Evolutionary conservation across 2,113 vertebrate species (phyloP).

Genomic region (Pachycephala philippinensis): DNA sequence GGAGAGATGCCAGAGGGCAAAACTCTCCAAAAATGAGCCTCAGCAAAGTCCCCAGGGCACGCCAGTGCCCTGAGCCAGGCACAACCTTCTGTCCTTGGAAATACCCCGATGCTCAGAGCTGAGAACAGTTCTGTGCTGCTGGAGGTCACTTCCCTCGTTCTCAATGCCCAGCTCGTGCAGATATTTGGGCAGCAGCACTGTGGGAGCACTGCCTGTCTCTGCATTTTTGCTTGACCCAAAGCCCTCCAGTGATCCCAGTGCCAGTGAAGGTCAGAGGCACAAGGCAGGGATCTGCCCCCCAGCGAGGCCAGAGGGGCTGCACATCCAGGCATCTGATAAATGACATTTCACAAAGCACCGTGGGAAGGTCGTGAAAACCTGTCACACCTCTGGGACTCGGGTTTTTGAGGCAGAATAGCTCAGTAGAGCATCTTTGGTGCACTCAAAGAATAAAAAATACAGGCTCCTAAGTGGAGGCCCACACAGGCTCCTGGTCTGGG

Average conservation of each 20-base stretch:
- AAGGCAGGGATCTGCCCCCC: neutral
- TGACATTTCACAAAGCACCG: neutral
- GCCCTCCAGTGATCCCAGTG: neutral
- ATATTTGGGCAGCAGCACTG: neutral
- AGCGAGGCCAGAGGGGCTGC: neutral
- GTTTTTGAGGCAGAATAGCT: neutral
- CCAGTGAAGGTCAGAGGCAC: neutral
- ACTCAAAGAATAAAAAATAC: neutral
- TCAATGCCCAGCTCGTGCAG: neutral
- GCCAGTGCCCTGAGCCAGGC: accelerated
- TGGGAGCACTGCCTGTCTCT: neutral
- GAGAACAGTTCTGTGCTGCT: neutral
- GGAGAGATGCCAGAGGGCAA: neutral
- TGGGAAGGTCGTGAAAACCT: neutral
- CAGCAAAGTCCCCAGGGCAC: neutral
- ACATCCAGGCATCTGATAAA: neutral
- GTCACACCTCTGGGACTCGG: neutral
- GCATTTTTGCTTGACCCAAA: accelerated
- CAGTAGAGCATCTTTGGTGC: neutral
- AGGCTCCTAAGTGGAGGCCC: neutral
- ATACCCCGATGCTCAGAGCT: neutral
- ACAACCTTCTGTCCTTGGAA: neutral
- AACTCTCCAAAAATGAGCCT: neutral
- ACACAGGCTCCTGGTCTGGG: neutral
- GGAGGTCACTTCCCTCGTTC: neutral